These are phyloP conservation scores for Stegodyphus dumicola DNA, from an alignment of 1,140 invertebrate genomes.

Conservation along the genomic window DNA sequence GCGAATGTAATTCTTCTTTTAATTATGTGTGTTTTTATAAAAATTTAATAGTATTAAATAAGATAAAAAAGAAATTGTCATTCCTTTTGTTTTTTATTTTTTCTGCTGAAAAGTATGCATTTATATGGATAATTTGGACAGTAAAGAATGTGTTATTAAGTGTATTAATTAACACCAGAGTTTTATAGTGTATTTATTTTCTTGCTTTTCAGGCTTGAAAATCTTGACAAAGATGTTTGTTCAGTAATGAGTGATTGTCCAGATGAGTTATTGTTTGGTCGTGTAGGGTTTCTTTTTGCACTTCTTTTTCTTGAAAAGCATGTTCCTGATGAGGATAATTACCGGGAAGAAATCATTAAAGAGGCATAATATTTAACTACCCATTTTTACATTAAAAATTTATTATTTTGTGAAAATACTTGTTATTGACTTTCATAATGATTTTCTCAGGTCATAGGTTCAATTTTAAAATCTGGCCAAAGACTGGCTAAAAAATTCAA, in stretches of 20 bases:
- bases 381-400: background rate
- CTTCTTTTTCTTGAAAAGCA: conserved; percentile 79
- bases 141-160: too few relatives aligned
- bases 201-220: conserved; percentile 64
- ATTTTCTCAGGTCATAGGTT: conserved; percentile 69
- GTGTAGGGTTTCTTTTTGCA: conserved; percentile 85
- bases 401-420: background rate
- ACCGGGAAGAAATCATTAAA: conserved; percentile 64
- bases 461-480: conserved; percentile 78
- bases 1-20: too few relatives aligned
- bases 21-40: too few relatives aligned
- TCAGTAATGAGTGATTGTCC: conserved; percentile 70
- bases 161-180: too few relatives aligned
- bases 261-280: conserved; percentile 87
- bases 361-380: conserved; percentile 62
- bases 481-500: conserved; percentile 70
- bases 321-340: conserved; percentile 67
- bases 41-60: background rate
- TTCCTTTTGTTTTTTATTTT: too few relatives aligned
- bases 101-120: too few relatives aligned
- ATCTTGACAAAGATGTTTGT: conserved; percentile 61
- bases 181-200: too few relatives aligned
- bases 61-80: too few relatives aligned
- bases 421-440: background rate
- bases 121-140: too few relatives aligned